Conservation (phyloP, 2,797 vertebrate species). For the Poecilia picta region DNA sequence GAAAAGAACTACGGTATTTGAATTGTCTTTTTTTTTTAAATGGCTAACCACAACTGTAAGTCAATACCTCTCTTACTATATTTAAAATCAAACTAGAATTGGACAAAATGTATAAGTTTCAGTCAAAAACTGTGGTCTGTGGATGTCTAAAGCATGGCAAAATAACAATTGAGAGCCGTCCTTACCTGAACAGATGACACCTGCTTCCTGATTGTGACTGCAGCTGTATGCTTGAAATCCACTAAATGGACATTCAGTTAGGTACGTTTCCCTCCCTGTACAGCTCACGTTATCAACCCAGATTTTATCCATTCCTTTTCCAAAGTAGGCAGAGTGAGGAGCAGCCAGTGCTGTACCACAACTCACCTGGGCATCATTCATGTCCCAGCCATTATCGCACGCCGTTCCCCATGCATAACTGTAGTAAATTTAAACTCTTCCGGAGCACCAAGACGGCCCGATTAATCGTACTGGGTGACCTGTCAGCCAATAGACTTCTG, state of each 20-base stretch:
- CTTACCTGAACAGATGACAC: neutral
- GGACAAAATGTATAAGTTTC: neutral
- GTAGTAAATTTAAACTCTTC: conserved; percentile 1
- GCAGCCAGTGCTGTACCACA: neutral
- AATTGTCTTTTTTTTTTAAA: too few species aligned
- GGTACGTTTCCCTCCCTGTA: neutral
- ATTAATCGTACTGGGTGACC: neutral
- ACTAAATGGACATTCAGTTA: neutral
- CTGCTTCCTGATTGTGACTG: neutral
- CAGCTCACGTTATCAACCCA: neutral
- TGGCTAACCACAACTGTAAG: too few species aligned
- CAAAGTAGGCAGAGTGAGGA: neutral
- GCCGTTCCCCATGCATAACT: neutral
- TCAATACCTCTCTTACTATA: neutral
- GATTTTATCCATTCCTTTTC: neutral
- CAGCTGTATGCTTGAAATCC: neutral
- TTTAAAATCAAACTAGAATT: neutral
- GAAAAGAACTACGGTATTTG: neutral
- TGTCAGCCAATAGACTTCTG: too few species aligned
- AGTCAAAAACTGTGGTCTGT: too few species aligned
- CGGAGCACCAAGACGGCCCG: neutral
- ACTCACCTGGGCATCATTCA: neutral
- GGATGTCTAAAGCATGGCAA: too few species aligned
- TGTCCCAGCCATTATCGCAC: conserved; percentile 4
- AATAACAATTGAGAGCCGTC: too few species aligned